Evolutionary conservation across 37 sponge, comb jelly and placozoan genomes (phyloP).

Genomic region (Petrosia ficiformis): DNA sequence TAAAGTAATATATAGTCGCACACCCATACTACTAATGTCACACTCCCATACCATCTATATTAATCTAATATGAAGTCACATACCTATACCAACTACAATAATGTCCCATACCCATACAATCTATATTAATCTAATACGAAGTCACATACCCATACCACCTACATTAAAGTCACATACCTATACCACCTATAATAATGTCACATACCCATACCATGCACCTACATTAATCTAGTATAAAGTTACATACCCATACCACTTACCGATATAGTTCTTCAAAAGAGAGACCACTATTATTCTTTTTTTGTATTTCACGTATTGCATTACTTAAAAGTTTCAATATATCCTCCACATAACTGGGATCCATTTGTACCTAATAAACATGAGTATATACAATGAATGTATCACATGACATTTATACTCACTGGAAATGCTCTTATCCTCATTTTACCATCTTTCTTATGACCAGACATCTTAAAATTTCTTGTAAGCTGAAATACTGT

Average conservation of each 20-base stretch:
- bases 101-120: neutral
- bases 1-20: neutral
- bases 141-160: neutral
- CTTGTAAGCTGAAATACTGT: too few species aligned
- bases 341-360: conserved; percentile 93
- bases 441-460: conserved; percentile 91
- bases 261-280: conserved; percentile 98
- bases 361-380: conserved; percentile 81
- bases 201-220: neutral
- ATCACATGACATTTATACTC: conserved; percentile 15
- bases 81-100: conserved; percentile 15
- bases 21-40: neutral
- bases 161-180: too few species aligned
- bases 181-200: neutral
- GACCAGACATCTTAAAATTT: conserved; percentile 10
- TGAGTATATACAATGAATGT: neutral
- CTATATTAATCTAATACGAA: neutral
- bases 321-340: conserved; percentile 88
- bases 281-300: conserved; percentile 98
- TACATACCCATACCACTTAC: conserved; percentile 15
- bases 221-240: neutral
- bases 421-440: conserved; percentile 88
- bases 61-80: neutral
- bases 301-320: conserved; percentile 97
- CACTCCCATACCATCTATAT: neutral